Evolutionary conservation across 2,888 invertebrate species (phyloP).

Genomic region (Salticus scenicus): DNA sequence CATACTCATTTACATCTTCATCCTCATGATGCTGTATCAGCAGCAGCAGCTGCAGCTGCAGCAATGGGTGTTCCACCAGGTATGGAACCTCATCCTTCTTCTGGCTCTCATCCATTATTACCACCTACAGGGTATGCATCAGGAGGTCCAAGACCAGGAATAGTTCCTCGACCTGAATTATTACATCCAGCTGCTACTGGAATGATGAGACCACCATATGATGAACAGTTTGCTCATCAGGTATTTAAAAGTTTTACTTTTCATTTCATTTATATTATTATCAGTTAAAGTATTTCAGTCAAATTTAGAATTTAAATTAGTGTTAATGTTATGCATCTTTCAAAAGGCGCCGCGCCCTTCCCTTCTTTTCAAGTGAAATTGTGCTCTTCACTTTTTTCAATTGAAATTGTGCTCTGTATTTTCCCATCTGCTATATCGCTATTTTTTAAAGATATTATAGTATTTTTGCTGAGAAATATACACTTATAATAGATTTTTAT

Average conservation of each 20-base stretch:
- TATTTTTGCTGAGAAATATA: no score
- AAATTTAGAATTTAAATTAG: no score
- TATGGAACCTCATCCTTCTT: constrained; percentile 64
- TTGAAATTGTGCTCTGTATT: no score
- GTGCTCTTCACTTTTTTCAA: no score
- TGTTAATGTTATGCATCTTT: no score
- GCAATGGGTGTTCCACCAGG: constrained; percentile 70
- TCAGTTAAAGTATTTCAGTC: no score
- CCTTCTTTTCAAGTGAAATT: no score
- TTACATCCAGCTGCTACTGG: constrained; percentile 59
- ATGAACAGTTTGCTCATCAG: constrained; percentile 71
- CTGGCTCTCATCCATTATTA: constrained; percentile 62
- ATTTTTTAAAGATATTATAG: no score
- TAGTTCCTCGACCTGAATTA: constrained; percentile 61
- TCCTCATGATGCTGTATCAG: constrained; percentile 71
- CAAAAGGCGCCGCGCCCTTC: no score
- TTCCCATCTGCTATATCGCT: no score
- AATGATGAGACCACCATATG: constrained; percentile 70
- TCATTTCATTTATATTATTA: no score
- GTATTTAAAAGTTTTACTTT: constrained; percentile 42
- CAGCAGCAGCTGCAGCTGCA: constrained; percentile 71
- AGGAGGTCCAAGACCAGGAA: constrained; percentile 54
- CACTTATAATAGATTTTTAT: no score
- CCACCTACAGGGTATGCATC: constrained; percentile 65
- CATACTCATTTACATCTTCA: constrained; percentile 71